Base-by-base conservation (phyloP, 2,797 vertebrate species). In the Molossus alvarezi region DNA sequence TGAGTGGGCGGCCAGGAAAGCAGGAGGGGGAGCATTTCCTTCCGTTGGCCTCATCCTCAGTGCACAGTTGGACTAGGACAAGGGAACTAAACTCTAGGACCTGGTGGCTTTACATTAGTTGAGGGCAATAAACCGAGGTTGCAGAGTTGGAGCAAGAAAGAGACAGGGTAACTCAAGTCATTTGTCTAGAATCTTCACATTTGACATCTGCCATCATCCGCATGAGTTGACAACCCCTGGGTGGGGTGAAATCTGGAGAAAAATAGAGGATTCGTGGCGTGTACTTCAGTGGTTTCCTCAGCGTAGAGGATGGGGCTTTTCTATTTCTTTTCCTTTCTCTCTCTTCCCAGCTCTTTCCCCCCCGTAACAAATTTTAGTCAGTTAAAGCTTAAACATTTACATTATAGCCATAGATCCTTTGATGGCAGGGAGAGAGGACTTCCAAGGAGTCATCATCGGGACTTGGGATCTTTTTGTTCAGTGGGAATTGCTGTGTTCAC, bases 341-440 rank as follows among this genome's bases (percentile, higher is more conserved):
- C 25, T 41, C 27, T 88, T 85, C 72, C 11, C 51, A 45, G 25
- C 0, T 64, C 64, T 57, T 29, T 29, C 11, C 20, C 7, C 41
- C 33, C 25, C 1, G 1, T 88, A 75, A 81, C 29, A 57, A 6
- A 33, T 76, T 93, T 62, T 37, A 92, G 51, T 33, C 17, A 37
- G 13, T 84, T 86, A 75, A 90, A 90, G 37, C 45, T 65, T 57
- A 95, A 79, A 62, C 48, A 88, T 83, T 90, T 67, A 6, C 48
- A 62, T 90, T 51, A 51, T 69, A 14, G 53, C 64, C 45, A 41
- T 33, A 75, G 45, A 69, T 85, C 29, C n/a, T 95, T 62, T 25
- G 51, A 58, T 27, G n/a, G 8, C 15, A 14, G 25, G 25, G 9
- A 57, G 76, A 57, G 12, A 71, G 23, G 17, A 37, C 6, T 60